Evolutionary conservation across 1,140 invertebrate genomes (phyloP).

Genomic region (Stegodyphus dumicola): DNA sequence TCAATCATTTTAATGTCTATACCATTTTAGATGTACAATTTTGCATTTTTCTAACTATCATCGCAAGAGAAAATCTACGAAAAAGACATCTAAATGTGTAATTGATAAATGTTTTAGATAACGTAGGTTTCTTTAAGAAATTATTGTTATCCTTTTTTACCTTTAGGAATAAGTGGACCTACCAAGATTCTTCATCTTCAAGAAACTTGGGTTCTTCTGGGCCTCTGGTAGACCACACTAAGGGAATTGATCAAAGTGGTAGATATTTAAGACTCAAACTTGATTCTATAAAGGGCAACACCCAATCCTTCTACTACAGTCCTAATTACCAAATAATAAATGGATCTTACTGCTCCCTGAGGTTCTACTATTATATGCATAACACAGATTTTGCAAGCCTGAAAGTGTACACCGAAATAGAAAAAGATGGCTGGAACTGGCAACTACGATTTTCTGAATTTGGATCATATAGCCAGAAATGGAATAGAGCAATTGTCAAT

Average conservation of each 20-base stretch:
- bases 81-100: too few species aligned
- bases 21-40: too few species aligned
- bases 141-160: not conserved
- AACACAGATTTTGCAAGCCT: slow-evolving; percentile 14
- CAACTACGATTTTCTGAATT: slow-evolving; percentile 11
- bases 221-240: slow-evolving; percentile 57
- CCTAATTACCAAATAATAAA: slow-evolving; percentile 29
- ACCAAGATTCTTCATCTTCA: not conserved
- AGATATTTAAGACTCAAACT: slow-evolving; percentile 14
- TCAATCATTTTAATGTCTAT: too few species aligned
- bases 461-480: slow-evolving; percentile 44
- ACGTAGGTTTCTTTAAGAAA: too few species aligned
- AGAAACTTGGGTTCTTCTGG: slow-evolving; percentile 11
- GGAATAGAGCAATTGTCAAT: slow-evolving; percentile 34
- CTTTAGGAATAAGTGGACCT: slow-evolving; percentile 41
- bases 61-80: too few species aligned
- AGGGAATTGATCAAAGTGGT: slow-evolving; percentile 36
- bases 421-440: slow-evolving; percentile 52
- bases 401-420: slow-evolving; percentile 50
- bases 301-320: slow-evolving; percentile 42
- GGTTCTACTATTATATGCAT: slow-evolving; percentile 61
- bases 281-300: not conserved
- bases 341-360: slow-evolving; percentile 22
- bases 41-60: too few species aligned
- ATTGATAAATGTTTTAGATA: too few species aligned